Base-by-base conservation (phyloP, 92 coral and sea anemone species). In the Zoanthus sansibaricus region DNA sequence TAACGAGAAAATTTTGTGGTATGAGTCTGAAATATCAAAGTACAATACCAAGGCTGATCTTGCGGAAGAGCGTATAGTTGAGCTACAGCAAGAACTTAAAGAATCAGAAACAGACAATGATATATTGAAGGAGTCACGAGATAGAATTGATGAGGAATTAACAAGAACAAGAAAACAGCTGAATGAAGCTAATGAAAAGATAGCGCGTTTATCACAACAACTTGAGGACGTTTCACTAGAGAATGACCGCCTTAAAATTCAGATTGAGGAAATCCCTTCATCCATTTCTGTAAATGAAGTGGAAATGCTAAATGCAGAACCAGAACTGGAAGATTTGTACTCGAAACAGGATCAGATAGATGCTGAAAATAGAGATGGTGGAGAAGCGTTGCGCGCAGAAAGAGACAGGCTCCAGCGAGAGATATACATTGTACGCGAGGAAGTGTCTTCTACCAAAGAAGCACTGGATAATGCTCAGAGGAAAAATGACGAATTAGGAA, bases 401-500 rank as follows among this genome's bases (percentile, higher is more conserved):
- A 92, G 96, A 76, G 98, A 95, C 74, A 87, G 86, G 3, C 94
- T 97, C 8, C 92, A 88, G 37, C 93, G 89, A 76, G 98, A 97
- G 72, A 88, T 97, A 16, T 82, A 94, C 37, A 90, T 91, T 0
- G 90, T 97, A 13, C 90, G 96, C n/a, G 98, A 95, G 69, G 99
- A 97, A 45, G 61, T 87, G n/a, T 87, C 96, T 16, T 69, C 95
- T 33, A 71, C 84, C 15, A 94, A 93, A 87, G 77, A 91, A 66
- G 90, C 90, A 18, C 94, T 92, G 32, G 96, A 88, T 75, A 97
- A 90, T 72, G 88, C 83, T 59, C 94, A 93, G 67, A 90, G 88
- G 80, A 93, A 80, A 76, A 96, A 93, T 72, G 99, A 95, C 25
- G 96, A 93, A 42, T 67, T 97, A 8, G 98, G 95, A 86, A 95